A percentile compares a stretch with the other conserved stretches of the same genome.
These are phyloP conservation scores for Spilosoma lubricipeda DNA, from an alignment of 2,888 invertebrate species.

Conservation along the genomic window DNA sequence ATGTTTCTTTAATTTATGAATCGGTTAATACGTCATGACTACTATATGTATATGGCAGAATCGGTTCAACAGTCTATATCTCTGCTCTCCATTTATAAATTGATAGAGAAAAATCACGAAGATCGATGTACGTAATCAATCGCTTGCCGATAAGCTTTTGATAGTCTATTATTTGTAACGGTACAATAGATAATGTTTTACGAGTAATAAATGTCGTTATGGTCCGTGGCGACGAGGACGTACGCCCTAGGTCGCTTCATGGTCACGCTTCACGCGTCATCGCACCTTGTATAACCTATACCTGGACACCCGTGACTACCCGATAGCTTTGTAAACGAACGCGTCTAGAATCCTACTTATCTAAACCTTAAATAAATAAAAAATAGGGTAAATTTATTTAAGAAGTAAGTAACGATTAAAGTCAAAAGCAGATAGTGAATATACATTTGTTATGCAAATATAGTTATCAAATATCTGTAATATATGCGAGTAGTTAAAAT, in stretches of 20 bases:
- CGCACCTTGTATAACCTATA: conserved; percentile 61
- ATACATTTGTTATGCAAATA: conserved; percentile 9
- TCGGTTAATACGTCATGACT: not conserved
- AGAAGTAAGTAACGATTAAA: not conserved
- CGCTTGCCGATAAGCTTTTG: conserved; percentile 39
- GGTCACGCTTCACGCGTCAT: conserved; percentile 80
- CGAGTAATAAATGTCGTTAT: conserved; percentile 64
- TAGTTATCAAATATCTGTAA: conserved; percentile 16
- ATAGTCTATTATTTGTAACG: conserved; percentile 50
- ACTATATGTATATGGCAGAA: not conserved
- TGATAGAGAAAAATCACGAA: conserved; percentile 13
- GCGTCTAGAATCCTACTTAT: not conserved
- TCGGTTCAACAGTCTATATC: not conserved
- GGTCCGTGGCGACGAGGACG: conserved; percentile 75
- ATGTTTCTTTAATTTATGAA: not conserved
- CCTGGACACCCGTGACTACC: conserved; percentile 52
- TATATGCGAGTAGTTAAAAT: conserved; percentile 6
- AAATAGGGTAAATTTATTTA: not conserved
- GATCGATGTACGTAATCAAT: conserved; percentile 32
- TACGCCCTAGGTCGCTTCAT: conserved; percentile 76
- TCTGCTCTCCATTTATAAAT: not conserved
- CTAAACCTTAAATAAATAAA: not conserved
- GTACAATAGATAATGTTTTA: conserved; percentile 59
- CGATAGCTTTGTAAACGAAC: conserved; percentile 33
- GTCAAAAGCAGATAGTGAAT: not conserved